Evolutionary conservation across 2,888 invertebrate species (phyloP).

Genomic region (Torymus aiolomorphi): DNA sequence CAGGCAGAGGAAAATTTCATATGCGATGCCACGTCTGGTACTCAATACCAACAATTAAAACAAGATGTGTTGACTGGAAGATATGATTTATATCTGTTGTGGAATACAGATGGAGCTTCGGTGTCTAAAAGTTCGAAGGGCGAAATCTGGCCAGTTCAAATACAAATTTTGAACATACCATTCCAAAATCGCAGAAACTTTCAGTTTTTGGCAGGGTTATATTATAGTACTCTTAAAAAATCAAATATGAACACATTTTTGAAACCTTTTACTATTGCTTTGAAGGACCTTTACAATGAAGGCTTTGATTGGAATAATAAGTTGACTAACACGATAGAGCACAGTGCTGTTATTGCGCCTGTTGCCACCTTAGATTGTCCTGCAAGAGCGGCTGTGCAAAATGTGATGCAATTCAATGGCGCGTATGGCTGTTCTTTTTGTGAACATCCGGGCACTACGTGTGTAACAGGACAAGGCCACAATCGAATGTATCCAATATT

Average conservation of each 20-base stretch:
- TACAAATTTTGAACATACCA: constrained; percentile 28
- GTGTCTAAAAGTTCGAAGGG: constrained; percentile 11
- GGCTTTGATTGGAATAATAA: constrained; percentile 1
- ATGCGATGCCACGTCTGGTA: not conserved
- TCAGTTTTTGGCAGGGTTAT: constrained; percentile 14
- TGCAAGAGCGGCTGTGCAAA: constrained; percentile 25
- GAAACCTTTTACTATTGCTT: not conserved
- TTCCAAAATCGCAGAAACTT: not conserved
- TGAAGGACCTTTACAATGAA: not conserved
- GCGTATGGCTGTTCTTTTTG: constrained; percentile 30
- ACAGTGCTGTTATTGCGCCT: not conserved
- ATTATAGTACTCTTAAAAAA: constrained; percentile 13
- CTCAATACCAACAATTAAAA: not conserved
- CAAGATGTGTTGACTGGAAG: not conserved
- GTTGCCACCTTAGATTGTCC: not conserved
- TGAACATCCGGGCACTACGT: constrained; percentile 17
- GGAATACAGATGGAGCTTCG: constrained; percentile 27
- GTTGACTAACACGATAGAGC: too few species aligned
- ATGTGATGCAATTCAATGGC: constrained; percentile 47
- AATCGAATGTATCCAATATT: constrained; percentile 13
- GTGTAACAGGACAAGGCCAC: constrained; percentile 25
- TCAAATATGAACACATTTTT: constrained; percentile 7
- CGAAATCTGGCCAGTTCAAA: constrained; percentile 30
- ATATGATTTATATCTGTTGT: constrained; percentile 28
- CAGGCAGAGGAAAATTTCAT: not conserved